Evolutionary conservation across 1,140 invertebrate genomes (phyloP).

Genomic region (Scaptodrosophila lebanonensis): DNA sequence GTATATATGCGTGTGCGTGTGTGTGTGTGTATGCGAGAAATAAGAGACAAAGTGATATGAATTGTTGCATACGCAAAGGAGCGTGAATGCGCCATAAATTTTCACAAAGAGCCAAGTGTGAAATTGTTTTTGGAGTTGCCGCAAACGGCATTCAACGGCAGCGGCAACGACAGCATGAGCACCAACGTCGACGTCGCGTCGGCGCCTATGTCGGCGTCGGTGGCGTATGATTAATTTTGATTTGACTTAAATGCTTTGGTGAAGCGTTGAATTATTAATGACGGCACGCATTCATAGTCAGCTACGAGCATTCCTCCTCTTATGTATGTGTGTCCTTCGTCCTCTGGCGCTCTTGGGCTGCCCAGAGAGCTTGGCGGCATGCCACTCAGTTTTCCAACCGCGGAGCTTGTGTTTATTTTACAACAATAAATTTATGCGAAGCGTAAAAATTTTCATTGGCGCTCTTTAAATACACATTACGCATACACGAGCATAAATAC

Average conservation of each 20-base stretch:
- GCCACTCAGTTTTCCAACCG: too few species aligned
- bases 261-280: conserved; percentile 52
- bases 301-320: background rate
- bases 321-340: background rate
- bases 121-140: conserved; percentile 25
- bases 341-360: background rate
- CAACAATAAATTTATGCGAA: conserved; percentile 52
- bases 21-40: background rate
- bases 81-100: background rate
- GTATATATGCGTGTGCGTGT: background rate
- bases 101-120: conserved; percentile 15
- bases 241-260: conserved; percentile 54
- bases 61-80: conserved; percentile 30
- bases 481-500: conserved; percentile 32
- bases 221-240: conserved; percentile 43
- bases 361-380: background rate
- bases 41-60: conserved; percentile 27
- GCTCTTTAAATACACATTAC: conserved; percentile 42
- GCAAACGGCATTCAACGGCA: too few species aligned
- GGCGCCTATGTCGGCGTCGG: conserved; percentile 3
- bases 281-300: conserved; percentile 18
- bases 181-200: too few species aligned
- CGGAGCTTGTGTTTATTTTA: conserved; percentile 29
- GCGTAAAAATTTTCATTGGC: conserved; percentile 46
- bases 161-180: too few species aligned